Evolutionary conservation across 1,140 invertebrate genomes (phyloP).

Genomic region (Saccostrea echinata): DNA sequence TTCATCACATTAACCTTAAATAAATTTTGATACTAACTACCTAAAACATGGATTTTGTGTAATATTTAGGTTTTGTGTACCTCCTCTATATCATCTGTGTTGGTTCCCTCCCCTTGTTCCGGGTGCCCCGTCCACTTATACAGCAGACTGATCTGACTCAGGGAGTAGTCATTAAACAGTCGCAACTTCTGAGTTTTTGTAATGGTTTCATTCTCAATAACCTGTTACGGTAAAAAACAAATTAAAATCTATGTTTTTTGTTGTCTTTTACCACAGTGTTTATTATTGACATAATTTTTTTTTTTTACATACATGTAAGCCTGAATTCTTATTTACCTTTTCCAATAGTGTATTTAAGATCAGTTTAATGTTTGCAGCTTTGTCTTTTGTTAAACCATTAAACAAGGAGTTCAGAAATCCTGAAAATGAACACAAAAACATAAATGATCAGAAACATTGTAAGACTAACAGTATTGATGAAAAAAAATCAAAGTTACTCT

Average conservation of each 20-base stretch:
- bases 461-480: background rate
- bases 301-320: background rate
- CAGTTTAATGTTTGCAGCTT: slow-evolving; percentile 84
- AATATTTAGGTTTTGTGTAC: background rate
- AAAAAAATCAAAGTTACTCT: background rate
- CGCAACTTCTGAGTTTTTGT: slow-evolving; percentile 88
- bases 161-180: slow-evolving; percentile 85
- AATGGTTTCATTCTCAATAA: slow-evolving; percentile 80
- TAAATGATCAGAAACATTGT: background rate
- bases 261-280: background rate
- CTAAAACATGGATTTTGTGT: background rate
- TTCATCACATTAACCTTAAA: too few species aligned
- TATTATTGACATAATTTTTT: too few species aligned
- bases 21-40: too few species aligned
- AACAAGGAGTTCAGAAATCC: slow-evolving; percentile 85
- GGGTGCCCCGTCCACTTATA: slow-evolving; percentile 88
- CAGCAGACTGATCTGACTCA: slow-evolving; percentile 85
- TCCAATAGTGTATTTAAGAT: slow-evolving; percentile 86
- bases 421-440: background rate
- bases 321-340: slow-evolving; percentile 49
- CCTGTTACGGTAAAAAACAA: slow-evolving; percentile 80
- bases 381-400: slow-evolving; percentile 85
- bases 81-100: background rate
- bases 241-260: background rate
- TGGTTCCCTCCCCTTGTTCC: background rate